A percentile compares a stretch with the other conserved stretches of the same genome.
phyloP scores from a whole-genome alignment of 2,797 vertebrate genomes.

The Phaenicophaeus curvirostris region DNA sequence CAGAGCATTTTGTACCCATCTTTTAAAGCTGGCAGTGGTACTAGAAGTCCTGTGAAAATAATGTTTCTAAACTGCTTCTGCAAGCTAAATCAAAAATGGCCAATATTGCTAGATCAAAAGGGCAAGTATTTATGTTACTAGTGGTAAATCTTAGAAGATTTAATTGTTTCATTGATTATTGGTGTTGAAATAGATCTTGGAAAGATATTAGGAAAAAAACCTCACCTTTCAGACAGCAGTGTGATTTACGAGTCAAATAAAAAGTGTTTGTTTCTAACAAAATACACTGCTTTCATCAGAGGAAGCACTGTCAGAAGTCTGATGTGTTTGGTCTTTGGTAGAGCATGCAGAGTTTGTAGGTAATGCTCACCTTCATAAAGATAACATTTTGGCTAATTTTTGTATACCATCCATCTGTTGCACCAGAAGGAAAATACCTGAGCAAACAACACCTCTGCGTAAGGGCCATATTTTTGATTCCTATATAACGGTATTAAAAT shows the following conservation, averaged over 20 bases:
- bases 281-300: not conserved
- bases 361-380: not conserved
- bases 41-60: not conserved
- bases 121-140: not conserved
- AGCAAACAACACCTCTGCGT: not conserved
- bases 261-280: not conserved
- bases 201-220: not conserved
- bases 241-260: not conserved
- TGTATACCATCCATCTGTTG: not conserved
- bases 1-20: not conserved
- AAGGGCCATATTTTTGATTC: not conserved
- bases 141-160: not conserved
- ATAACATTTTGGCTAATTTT: not conserved
- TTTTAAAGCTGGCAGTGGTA: accelerated
- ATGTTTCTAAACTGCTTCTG: not conserved
- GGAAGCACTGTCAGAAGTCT: not conserved
- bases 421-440: not conserved
- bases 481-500: not conserved
- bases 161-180: not conserved
- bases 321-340: not conserved
- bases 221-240: not conserved
- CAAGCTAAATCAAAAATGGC: not conserved
- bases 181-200: not conserved
- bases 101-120: not conserved
- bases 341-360: not conserved